phyloP scores from a whole-genome alignment of 2,113 vertebrate species.

The Noturus placidus region DNA sequence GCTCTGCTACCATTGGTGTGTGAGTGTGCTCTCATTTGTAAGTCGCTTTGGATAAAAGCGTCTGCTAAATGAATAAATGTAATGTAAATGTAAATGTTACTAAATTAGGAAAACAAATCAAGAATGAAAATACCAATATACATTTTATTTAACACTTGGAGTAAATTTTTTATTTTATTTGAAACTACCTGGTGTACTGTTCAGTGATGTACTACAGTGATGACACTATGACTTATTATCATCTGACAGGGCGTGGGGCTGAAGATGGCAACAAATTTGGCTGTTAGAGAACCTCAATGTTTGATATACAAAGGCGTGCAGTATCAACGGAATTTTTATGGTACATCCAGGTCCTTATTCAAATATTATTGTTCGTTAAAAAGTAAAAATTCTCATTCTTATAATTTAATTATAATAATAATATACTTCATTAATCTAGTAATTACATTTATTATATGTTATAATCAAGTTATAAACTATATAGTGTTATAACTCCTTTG shows the following conservation, averaged over 20 bases:
- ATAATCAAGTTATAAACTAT: not conserved
- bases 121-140: not conserved
- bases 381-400: not conserved
- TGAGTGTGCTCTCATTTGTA: no score
- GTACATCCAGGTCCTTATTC: not conserved
- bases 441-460: not conserved
- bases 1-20: no score
- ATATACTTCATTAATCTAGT: not conserved
- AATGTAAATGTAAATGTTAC: not conserved
- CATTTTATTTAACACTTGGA: not conserved
- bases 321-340: not conserved
- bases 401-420: not conserved
- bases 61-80: no score
- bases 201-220: not conserved
- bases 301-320: conserved; percentile 52
- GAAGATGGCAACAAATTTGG: conserved; percentile 72
- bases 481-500: not conserved
- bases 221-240: conserved; percentile 45
- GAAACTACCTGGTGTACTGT: no score
- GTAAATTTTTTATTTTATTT: not conserved
- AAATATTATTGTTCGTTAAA: not conserved
- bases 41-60: no score
- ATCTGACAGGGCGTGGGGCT: conserved; percentile 74
- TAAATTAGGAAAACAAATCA: not conserved
- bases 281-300: conserved; percentile 58